phyloP scores from a whole-genome alignment of 2,888 invertebrate genomes.

The Mimumesa dahlbomi region DNA sequence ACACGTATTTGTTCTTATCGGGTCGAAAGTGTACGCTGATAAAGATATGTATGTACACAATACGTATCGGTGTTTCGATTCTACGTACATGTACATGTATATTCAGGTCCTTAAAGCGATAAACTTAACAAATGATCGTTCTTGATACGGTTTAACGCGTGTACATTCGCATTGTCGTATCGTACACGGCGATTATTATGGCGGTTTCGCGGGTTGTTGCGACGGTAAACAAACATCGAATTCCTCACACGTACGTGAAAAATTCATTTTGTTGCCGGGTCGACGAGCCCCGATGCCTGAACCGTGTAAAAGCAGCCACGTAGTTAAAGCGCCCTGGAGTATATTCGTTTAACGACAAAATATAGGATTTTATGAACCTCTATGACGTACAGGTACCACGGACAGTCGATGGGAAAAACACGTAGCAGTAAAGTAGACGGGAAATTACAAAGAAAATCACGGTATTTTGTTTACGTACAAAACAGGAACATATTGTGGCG shows the following conservation, averaged over 20 bases:
- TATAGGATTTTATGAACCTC: constrained; percentile 18
- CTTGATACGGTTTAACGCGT: too few relatives aligned
- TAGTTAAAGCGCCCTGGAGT: constrained; percentile 6
- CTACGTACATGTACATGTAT: too few relatives aligned
- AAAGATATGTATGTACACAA: constrained; percentile 33
- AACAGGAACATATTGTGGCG: background rate
- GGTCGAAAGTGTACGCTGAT: constrained; percentile 25
- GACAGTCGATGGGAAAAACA: too few relatives aligned
- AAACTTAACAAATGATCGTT: constrained; percentile 51
- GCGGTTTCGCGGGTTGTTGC: background rate
- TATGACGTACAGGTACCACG: too few relatives aligned
- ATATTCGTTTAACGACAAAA: constrained; percentile 30
- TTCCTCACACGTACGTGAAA: background rate
- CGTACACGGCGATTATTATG: constrained; percentile 19
- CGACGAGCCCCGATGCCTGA: background rate
- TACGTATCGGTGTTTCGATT: constrained; percentile 36
- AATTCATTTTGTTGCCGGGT: background rate
- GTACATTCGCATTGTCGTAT: too few relatives aligned
- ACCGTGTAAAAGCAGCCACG: background rate
- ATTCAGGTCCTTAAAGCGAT: too few relatives aligned
- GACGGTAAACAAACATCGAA: background rate
- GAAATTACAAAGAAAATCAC: constrained; percentile 1
- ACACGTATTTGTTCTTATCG: constrained; percentile 39
- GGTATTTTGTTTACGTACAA: constrained; percentile 13
- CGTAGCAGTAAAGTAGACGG: background rate